Percentiles rank a stretch among this genome's conserved stretches.
phyloP scores from a whole-genome alignment of 2,113 vertebrate species.

The Tautogolabrus adspersus region DNA sequence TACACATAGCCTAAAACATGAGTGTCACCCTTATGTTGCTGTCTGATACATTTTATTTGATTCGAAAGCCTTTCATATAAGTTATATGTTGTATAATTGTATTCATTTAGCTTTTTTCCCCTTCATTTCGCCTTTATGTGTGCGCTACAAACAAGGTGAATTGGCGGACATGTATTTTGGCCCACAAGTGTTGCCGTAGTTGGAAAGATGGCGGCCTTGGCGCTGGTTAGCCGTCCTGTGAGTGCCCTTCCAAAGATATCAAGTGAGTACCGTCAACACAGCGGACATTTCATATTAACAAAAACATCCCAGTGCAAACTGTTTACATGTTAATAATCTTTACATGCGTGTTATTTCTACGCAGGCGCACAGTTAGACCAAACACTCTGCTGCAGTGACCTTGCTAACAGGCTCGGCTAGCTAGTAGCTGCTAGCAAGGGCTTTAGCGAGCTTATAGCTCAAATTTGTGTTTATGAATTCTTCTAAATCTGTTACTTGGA shows the following conservation, averaged over 20 bases:
- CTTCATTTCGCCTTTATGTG: too few relatives aligned
- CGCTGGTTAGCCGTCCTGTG: slow-evolving; percentile 80
- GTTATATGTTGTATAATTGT: too few relatives aligned
- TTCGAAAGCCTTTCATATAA: too few relatives aligned
- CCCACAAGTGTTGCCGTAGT: slow-evolving; percentile 60
- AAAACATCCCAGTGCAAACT: background rate
- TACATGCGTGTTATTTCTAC: too few relatives aligned
- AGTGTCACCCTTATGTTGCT: too few relatives aligned
- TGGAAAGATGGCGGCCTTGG: slow-evolving; percentile 80
- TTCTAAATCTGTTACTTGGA: background rate
- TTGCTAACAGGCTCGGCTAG: slow-evolving; percentile 63
- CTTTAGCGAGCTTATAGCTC: slow-evolving; percentile 6
- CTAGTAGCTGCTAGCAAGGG: slow-evolving; percentile 29
- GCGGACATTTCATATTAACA: accelerated
- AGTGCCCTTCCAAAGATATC: slow-evolving; percentile 84
- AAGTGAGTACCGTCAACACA: slow-evolving; percentile 68
- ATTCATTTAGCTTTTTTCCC: too few relatives aligned
- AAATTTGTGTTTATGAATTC: background rate
- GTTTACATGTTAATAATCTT: background rate
- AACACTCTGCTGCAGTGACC: slow-evolving; percentile 54
- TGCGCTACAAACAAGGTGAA: background rate
- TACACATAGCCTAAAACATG: too few relatives aligned
- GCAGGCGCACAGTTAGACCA: accelerated
- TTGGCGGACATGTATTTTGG: slow-evolving; percentile 35
- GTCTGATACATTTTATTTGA: too few relatives aligned